Conservation (phyloP, 2,113 vertebrate genomes). For the Grallaria varia region DNA sequence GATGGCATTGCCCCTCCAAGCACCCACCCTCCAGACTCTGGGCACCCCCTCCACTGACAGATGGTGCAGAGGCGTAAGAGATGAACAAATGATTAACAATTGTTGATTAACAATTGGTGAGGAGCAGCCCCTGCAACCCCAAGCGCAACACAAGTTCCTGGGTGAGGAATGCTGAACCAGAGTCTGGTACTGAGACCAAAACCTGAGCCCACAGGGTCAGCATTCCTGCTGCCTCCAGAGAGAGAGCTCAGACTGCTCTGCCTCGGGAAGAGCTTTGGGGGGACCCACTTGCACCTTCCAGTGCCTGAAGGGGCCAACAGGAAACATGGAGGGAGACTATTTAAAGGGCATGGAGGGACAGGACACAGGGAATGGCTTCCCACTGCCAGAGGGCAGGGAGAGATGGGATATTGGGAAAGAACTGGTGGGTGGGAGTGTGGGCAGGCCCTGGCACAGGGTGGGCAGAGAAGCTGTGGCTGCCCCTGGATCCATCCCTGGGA, state of each 20-base stretch:
- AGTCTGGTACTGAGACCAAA: not conserved
- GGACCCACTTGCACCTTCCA: not conserved
- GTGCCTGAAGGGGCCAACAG: not conserved
- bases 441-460: not conserved
- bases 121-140: not conserved
- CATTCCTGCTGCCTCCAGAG: not conserved
- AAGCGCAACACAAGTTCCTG: rapidly evolving
- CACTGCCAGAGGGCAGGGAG: not conserved
- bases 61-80: not conserved
- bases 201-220: rapidly evolving
- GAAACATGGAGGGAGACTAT: not conserved
- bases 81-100: not conserved
- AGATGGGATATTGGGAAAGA: not conserved
- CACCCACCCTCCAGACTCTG: not conserved
- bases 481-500: not conserved
- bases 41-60: not conserved
- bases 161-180: not conserved
- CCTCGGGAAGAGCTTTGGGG: not conserved
- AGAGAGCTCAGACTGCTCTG: not conserved
- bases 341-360: not conserved
- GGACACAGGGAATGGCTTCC: not conserved
- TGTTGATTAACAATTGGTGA: not conserved
- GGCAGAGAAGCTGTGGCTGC: not conserved
- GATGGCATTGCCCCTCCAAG: not conserved
- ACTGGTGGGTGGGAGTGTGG: not conserved